phyloP scores from a whole-genome alignment of 2,888 invertebrate species.

The Cheiracanthium punctorium region DNA sequence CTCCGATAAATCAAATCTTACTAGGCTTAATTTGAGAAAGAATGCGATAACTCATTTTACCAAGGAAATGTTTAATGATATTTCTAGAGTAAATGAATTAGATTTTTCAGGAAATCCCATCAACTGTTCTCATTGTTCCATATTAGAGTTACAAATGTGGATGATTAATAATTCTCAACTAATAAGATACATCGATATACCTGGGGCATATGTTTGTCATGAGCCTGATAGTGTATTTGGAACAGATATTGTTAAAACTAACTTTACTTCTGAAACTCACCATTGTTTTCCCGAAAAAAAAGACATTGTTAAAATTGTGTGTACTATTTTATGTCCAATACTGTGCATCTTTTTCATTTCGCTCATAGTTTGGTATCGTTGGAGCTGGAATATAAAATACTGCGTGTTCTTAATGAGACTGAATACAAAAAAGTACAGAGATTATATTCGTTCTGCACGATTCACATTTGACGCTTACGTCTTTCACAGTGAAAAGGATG shows the following conservation, averaged over 20 bases:
- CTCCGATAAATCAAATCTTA: not conserved
- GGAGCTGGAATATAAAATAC: slow-evolving; percentile 44
- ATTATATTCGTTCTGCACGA: not conserved
- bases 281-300: slow-evolving; percentile 18
- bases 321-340: not conserved
- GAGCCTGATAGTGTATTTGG: not conserved
- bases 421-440: slow-evolving; percentile 19
- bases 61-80: slow-evolving; percentile 42
- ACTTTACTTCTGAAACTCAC: not conserved
- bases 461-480: slow-evolving; percentile 83
- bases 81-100: not conserved
- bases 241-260: not conserved
- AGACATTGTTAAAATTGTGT: not conserved
- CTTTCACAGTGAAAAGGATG: slow-evolving; percentile 82
- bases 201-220: not conserved
- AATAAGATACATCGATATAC: not conserved
- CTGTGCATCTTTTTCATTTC: not conserved
- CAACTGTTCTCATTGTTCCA: slow-evolving; percentile 36
- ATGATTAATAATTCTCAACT: not conserved
- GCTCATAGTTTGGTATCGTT: not conserved
- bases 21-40: not conserved
- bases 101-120: slow-evolving; percentile 34
- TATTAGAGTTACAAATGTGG: slow-evolving; percentile 28
- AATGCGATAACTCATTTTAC: slow-evolving; percentile 30
- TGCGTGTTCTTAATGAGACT: not conserved